Evolutionary conservation across 2,797 vertebrate genomes (phyloP), one percentile per base, ranked within the genome.

Genomic region (Yasuhikotakia modesta): DNA sequence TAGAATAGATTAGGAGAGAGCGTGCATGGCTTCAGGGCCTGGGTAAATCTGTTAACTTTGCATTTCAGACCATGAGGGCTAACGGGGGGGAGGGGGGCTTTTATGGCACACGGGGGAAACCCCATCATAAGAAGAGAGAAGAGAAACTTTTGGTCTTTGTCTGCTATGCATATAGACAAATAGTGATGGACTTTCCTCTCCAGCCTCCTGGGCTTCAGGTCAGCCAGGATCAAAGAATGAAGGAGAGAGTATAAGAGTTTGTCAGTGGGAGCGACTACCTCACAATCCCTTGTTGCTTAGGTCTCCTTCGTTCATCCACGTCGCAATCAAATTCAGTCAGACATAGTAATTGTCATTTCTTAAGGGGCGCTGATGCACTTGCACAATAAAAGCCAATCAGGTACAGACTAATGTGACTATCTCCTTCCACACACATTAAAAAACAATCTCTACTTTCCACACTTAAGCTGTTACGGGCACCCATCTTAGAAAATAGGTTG

Each of bases 1-100:
- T 91, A 90, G 89, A 92, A 90, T 88, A 93, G 91, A 93, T 92
- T 92, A 92, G 88, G 90, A 93, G 87, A 88, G 87, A 92, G 90
- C 91, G 87, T 88, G 88, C 87, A 86, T 83, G 88, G 90, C 91
- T 91, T 82, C 83, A 82, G 90, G 80, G 90, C 88, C 83, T 81
- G 77, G 79, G 87, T 83, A 90, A 92, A 92, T 91, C 90, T 92
- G 90, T 91, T 91, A 90, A 92, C 89, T 92, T 91, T 92, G 92
- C 92, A 93, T 91, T 93, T 90, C 86, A 91, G 91, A 87, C 89
- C 88, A 86, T 78, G 2, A 83, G 67, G 79, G 77, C 17, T 39
- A 64, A 35, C 63, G 70, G 57, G 35, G 35, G 35, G 35, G 35
- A 39, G 69, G 55, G 43, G 22, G 79, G 43, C 76, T 69, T 77